A percentile compares a stretch with the other conserved stretches of the same genome.
Conservation (phyloP, 1,140 invertebrate species). For the Amphibalanus amphitrite region DNA sequence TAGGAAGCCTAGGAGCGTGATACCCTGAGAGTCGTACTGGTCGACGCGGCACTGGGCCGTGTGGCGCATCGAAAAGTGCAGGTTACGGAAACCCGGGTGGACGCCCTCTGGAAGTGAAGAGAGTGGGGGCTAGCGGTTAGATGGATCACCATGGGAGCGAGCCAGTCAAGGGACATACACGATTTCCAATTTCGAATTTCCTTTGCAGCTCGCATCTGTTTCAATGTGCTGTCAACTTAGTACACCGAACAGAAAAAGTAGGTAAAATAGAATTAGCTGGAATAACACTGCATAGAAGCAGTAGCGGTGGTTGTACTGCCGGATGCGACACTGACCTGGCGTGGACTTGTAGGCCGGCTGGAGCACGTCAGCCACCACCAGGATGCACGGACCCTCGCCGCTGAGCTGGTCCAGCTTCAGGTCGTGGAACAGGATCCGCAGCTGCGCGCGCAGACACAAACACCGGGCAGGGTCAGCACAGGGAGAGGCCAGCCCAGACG, state of each 20-base stretch:
- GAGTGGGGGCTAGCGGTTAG: not conserved
- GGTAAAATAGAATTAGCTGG: not conserved
- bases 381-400: not conserved
- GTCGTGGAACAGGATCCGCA: not conserved
- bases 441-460: not conserved
- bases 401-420: not conserved
- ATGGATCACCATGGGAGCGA: not conserved
- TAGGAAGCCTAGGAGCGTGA: conserved; percentile 65
- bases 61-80: conserved; percentile 52
- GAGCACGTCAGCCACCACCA: not conserved
- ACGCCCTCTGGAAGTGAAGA: not conserved
- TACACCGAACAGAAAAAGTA: not conserved
- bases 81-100: not conserved
- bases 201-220: not conserved
- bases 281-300: too few species aligned
- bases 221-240: not conserved
- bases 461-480: too few species aligned
- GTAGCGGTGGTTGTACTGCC: too few species aligned
- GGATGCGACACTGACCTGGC: not conserved
- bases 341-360: not conserved
- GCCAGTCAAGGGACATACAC: not conserved
- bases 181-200: too few species aligned
- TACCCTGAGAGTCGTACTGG: conserved; percentile 55
- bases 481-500: too few species aligned
- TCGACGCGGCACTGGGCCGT: conserved; percentile 50